Base-by-base conservation (phyloP, 2,888 invertebrate species). In the Xestia sexstrigata region DNA sequence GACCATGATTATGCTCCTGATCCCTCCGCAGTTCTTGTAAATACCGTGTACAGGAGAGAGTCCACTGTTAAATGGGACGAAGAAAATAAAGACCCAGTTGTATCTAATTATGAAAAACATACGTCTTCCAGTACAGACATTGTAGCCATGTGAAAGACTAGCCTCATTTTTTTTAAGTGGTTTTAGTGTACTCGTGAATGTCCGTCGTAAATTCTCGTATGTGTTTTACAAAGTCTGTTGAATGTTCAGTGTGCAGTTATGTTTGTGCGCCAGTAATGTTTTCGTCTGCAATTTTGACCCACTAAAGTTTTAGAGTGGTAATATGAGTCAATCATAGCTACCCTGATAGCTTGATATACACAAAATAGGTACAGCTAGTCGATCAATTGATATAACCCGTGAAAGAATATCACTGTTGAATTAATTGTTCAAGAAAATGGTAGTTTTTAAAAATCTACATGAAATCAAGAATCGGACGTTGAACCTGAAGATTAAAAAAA, bases 191-290 rank as follows among this genome's bases (percentile, higher is more conserved):
- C 13, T 62, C 60, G 55, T 68, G 72, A 84, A 82, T 76, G 80
- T 74, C 15, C 55, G 72, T 76, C 70, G 45, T 80, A 70, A 85
- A 83, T 66, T 71, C 65, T 58, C 17, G 26, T 69, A 76, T 80
- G 80, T 74, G 49, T 77, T 86, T 83, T 83, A 87, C 67, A 68
- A 79, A 74, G 79, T 74, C 88, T 83, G 77, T 20, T 47, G 60
- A 83, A 78, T 78, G 17, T 80, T 47, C 67, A 69, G 47, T 66
- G 60, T 84, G 62, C 74, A 55, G 70, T 77, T 73, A 71, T 55
- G 49, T 78, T 76, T 76, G 73, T 72, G 52, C 17, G 49, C n/a
- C 60, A 17, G 52, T 69, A 70, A 73, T 85, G n/a, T 74, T 42
- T 63, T 71, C 68, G 69, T 49, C 74, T 67, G 82, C 62, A 75